Percentiles rank a stretch among this genome's conserved stretches.
Evolutionary conservation across 1,140 invertebrate genomes (phyloP).

Genomic region (Caenorhabditis elegans): DNA sequence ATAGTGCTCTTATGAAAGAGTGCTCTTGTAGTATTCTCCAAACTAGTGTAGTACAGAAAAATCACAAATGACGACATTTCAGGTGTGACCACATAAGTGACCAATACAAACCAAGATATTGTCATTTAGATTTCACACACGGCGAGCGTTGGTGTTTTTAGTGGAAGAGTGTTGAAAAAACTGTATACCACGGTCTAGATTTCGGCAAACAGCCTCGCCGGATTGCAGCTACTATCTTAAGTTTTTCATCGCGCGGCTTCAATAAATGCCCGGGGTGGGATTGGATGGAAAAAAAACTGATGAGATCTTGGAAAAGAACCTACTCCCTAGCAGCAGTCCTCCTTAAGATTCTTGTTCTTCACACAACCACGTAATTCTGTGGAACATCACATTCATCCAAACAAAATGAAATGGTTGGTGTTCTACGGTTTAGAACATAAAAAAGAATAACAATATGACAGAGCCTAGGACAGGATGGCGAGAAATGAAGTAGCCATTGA

Average conservation of each 20-base stretch:
- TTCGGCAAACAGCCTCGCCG: constrained; percentile 7
- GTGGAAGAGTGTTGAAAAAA: constrained; percentile 1
- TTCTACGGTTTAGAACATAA: neutral
- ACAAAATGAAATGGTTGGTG: neutral
- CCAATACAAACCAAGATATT: neutral
- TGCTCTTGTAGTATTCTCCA: too few species aligned
- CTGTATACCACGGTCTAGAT: constrained; percentile 27
- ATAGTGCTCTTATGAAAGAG: too few species aligned
- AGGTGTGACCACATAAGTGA: too few species aligned
- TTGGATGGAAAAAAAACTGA: neutral
- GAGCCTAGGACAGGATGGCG: neutral
- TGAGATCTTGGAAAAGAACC: constrained; percentile 11
- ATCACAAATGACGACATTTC: too few species aligned
- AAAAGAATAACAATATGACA: neutral
- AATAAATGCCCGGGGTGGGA: too few species aligned
- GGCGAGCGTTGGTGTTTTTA: neutral
- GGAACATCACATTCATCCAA: constrained; percentile 12
- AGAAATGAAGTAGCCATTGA: neutral
- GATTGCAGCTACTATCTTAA: constrained; percentile 33
- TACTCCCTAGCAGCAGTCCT: neutral
- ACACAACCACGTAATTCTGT: constrained; percentile 16
- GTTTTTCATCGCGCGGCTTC: constrained; percentile 16
- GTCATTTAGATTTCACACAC: neutral
- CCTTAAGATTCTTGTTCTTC: neutral
- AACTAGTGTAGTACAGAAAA: too few species aligned